Evolutionary conservation across 2,888 invertebrate genomes (phyloP).

Genomic region (Pomacea canaliculata): DNA sequence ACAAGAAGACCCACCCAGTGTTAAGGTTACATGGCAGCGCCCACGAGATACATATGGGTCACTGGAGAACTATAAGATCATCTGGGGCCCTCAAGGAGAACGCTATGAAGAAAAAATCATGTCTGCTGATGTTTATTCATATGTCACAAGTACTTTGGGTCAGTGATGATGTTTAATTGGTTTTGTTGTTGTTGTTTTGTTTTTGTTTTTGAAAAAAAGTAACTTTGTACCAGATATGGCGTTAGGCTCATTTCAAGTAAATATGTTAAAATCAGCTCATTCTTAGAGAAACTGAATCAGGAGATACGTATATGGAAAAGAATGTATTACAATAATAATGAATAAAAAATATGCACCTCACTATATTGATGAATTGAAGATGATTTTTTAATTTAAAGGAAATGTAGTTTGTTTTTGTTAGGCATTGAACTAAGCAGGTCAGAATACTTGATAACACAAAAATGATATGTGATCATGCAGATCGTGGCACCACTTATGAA

Average conservation of each 20-base stretch:
- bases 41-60: slow-evolving; percentile 92
- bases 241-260: no score
- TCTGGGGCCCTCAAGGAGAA: slow-evolving; percentile 59
- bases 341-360: no score
- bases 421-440: no score
- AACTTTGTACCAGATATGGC: no score
- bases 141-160: slow-evolving; percentile 37
- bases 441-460: no score
- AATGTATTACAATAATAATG: no score
- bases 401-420: no score
- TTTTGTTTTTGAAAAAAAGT: neutral
- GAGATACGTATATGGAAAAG: no score
- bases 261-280: no score
- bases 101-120: slow-evolving; percentile 51
- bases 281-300: no score
- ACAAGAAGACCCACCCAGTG: slow-evolving; percentile 87
- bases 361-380: no score
- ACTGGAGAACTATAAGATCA: slow-evolving; percentile 56
- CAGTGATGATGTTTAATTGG: neutral
- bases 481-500: slow-evolving; percentile 94
- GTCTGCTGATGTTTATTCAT: slow-evolving; percentile 41
- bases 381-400: no score
- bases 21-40: slow-evolving; percentile 92
- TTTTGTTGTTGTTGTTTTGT: neutral
- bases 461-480: slow-evolving; percentile 67